These are phyloP conservation scores for Phasia obesa DNA, from an alignment of 2,888 invertebrate genomes.

Conservation along the genomic window DNA sequence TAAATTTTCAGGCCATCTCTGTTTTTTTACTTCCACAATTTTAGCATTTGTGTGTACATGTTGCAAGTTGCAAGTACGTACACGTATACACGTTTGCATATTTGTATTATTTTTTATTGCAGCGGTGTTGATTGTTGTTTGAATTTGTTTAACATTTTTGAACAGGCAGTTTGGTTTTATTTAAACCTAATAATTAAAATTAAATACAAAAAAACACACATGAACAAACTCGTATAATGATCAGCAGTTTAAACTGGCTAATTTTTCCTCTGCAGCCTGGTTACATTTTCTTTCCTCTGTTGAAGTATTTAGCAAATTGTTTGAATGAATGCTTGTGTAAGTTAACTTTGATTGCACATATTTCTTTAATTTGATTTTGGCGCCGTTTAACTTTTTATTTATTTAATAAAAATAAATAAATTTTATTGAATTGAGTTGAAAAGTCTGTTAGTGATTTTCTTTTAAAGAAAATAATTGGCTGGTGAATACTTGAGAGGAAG, in stretches of 20 bases:
- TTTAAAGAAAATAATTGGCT: conserved; percentile 39
- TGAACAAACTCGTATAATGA: not conserved
- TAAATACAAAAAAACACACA: conserved; percentile 32
- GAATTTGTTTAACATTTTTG: conserved; percentile 50
- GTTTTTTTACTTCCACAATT: conserved; percentile 1
- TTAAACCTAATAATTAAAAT: conserved; percentile 62
- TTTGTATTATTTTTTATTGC: conserved; percentile 47
- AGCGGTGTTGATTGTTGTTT: conserved; percentile 69
- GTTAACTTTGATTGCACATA: conserved; percentile 33
- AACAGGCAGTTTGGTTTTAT: conserved; percentile 17
- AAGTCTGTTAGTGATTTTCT: conserved; percentile 6
- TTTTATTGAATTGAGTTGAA: conserved; percentile 20
- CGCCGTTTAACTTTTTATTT: conserved; percentile 62
- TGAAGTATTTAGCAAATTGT: conserved; percentile 33
- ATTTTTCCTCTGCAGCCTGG: conserved; percentile 3
- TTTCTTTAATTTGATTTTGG: conserved; percentile 64
- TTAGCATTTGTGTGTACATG: not conserved
- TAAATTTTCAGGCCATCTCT: not conserved
- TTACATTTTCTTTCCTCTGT: conserved; percentile 2
- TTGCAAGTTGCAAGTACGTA: conserved; percentile 32
- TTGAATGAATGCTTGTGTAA: conserved; percentile 6
- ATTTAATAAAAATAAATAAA: conserved; percentile 36
- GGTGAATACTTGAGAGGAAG: conserved; percentile 44
- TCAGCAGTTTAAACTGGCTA: not conserved
- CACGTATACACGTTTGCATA: conserved; percentile 51